Conservation (phyloP, 2,797 vertebrate species). For the Sebastes flavidus region DNA sequence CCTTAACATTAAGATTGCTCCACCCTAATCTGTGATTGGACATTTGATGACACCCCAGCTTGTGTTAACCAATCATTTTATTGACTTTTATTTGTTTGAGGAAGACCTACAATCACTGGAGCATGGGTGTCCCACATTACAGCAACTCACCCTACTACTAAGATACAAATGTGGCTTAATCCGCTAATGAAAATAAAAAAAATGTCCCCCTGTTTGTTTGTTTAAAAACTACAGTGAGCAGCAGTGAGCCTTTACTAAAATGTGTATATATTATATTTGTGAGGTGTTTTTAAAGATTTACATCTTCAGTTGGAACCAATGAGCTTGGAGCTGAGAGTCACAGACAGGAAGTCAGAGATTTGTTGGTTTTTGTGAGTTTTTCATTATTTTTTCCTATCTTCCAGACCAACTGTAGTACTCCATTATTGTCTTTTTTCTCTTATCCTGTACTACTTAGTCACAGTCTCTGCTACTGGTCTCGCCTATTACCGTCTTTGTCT, state of each 20-base stretch:
- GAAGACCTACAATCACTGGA: background rate
- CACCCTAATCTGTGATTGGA: too few relatives aligned
- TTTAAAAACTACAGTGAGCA: background rate
- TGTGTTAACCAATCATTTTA: too few relatives aligned
- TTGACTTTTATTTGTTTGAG: too few relatives aligned
- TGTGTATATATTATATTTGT: too few relatives aligned
- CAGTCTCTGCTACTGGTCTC: background rate
- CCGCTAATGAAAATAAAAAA: background rate
- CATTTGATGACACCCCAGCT: too few relatives aligned
- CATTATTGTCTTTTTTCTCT: background rate
- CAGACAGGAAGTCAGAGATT: too few relatives aligned
- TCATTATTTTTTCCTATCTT: background rate
- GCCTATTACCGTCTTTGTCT: background rate
- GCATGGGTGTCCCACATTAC: too few relatives aligned
- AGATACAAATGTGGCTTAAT: background rate
- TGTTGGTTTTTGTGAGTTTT: too few relatives aligned
- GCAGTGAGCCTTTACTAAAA: background rate
- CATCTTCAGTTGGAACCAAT: background rate
- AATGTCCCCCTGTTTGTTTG: background rate
- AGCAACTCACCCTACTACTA: background rate
- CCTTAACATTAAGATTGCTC: too few relatives aligned
- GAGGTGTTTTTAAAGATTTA: too few relatives aligned
- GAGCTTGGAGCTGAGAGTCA: background rate
- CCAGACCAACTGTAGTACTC: background rate
- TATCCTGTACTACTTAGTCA: background rate